These are phyloP conservation scores for Rhyzopertha dominica DNA, from an alignment of 1,140 invertebrate genomes.

Conservation along the genomic window DNA sequence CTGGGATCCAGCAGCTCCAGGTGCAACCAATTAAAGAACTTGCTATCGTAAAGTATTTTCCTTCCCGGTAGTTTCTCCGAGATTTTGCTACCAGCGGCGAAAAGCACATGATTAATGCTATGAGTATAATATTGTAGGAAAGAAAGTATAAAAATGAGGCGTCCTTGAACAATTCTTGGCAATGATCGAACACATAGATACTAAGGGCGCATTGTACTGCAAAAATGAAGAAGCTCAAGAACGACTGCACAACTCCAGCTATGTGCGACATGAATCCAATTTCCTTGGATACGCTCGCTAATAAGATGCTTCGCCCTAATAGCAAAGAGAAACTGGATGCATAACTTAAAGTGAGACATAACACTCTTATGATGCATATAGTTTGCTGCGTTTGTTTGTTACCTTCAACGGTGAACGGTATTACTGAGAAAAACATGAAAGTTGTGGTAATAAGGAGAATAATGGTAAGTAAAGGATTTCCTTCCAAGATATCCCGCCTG, in stretches of 20 bases:
- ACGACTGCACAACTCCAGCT: conserved; percentile 54
- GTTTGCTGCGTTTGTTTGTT: conserved; percentile 20
- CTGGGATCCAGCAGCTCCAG: conserved; percentile 53
- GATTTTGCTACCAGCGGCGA: conserved; percentile 53
- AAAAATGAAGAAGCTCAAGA: conserved; percentile 54
- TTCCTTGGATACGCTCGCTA: conserved; percentile 54
- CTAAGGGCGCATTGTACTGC: conserved; percentile 52
- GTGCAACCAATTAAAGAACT: conserved; percentile 45
- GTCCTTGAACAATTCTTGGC: conserved; percentile 45
- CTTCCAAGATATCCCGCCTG: conserved; percentile 48
- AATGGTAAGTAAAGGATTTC: conserved; percentile 48
- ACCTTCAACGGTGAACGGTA: conserved; percentile 52
- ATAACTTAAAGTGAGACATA: conserved; percentile 50
- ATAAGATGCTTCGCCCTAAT: conserved; percentile 52
- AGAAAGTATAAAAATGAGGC: conserved; percentile 46
- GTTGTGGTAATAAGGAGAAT: conserved; percentile 47
- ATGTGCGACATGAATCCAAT: conserved; percentile 58
- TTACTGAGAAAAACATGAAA: conserved; percentile 51
- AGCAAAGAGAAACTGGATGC: conserved; percentile 52
- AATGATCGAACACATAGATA: conserved; percentile 46
- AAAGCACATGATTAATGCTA: conserved; percentile 50
- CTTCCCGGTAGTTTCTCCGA: conserved; percentile 60
- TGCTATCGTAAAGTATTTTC: conserved; percentile 49
- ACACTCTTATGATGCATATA: conserved; percentile 35
- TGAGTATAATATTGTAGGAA: conserved; percentile 52